A percentile compares a stretch with the other conserved stretches of the same genome.
phyloP scores from a whole-genome alignment of 2,888 invertebrate genomes.

The Agrotis exclamationis region DNA sequence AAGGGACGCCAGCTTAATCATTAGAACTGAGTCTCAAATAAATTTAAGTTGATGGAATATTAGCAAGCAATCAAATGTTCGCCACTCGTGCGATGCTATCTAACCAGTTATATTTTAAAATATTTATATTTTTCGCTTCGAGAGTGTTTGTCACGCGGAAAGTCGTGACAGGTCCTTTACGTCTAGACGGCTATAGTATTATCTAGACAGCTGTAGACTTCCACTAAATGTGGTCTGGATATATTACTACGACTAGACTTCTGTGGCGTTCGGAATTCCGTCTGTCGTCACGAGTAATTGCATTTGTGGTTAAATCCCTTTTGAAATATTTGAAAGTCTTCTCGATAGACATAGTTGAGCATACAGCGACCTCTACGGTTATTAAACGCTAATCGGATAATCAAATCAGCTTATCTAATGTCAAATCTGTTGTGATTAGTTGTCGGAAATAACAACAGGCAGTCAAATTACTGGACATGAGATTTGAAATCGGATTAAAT shows the following conservation, averaged over 20 bases:
- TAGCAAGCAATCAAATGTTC: background rate
- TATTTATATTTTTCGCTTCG: background rate
- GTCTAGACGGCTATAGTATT: slow-evolving; percentile 48
- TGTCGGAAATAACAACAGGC: background rate
- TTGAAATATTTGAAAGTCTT: background rate
- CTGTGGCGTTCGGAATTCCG: slow-evolving; percentile 13
- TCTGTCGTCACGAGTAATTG: slow-evolving; percentile 25
- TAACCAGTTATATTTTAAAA: background rate
- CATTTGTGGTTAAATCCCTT: background rate
- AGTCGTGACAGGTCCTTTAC: slow-evolving; percentile 7
- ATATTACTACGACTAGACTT: slow-evolving; percentile 34
- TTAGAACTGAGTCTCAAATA: too few species aligned
- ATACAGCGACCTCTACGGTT: background rate
- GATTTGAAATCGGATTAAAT: background rate
- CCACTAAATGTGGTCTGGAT: slow-evolving; percentile 24
- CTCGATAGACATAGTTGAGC: background rate
- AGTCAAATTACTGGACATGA: background rate
- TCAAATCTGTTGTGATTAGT: background rate
- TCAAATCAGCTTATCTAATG: background rate
- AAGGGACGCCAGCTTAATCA: too few species aligned
- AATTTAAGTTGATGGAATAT: background rate
- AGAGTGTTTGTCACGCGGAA: slow-evolving; percentile 7
- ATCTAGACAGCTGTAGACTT: slow-evolving; percentile 23
- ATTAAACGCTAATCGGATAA: slow-evolving; percentile 1
- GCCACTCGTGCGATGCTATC: background rate